A percentile compares a stretch with the other conserved stretches of the same genome.
These are phyloP conservation scores for Neria commutata DNA, from an alignment of 2,888 invertebrate species.

Conservation along the genomic window DNA sequence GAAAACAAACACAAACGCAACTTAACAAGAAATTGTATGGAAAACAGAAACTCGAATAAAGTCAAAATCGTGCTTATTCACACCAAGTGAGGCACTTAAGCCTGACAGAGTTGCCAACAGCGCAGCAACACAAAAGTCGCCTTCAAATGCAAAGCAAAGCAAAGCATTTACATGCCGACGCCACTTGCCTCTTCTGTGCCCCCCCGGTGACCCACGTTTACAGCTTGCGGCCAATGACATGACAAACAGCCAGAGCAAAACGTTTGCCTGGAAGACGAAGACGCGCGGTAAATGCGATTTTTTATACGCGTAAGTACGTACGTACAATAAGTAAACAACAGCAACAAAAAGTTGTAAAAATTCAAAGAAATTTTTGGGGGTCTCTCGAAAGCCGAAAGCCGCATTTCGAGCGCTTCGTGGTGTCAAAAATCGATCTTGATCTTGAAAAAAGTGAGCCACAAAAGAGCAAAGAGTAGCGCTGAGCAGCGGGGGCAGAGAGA, in stretches of 20 bases:
- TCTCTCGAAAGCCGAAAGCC: background rate
- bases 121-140: slow-evolving; percentile 41
- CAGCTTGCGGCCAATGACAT: slow-evolving; percentile 24
- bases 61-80: slow-evolving; percentile 29
- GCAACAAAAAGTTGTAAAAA: background rate
- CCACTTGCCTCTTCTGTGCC: too few species aligned
- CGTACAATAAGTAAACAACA: background rate
- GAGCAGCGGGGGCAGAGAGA: too few species aligned
- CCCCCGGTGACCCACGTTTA: too few species aligned
- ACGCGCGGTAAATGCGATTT: background rate
- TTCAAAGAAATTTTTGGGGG: background rate
- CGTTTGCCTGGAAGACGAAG: too few species aligned
- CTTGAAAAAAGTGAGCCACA: slow-evolving; percentile 24
- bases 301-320: background rate
- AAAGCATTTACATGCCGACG: slow-evolving; percentile 19
- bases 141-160: slow-evolving; percentile 35
- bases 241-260: slow-evolving; percentile 28
- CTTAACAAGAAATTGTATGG: background rate
- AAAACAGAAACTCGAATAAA: background rate
- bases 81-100: slow-evolving; percentile 1
- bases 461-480: too few species aligned
- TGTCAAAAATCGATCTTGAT: slow-evolving; percentile 25
- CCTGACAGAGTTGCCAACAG: background rate
- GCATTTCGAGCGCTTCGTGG: background rate
- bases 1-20: slow-evolving; percentile 9